Evolutionary conservation across 1,140 invertebrate genomes (phyloP), one percentile per base, ranked within the genome.

Genomic region (Drosophila yakuba): DNA sequence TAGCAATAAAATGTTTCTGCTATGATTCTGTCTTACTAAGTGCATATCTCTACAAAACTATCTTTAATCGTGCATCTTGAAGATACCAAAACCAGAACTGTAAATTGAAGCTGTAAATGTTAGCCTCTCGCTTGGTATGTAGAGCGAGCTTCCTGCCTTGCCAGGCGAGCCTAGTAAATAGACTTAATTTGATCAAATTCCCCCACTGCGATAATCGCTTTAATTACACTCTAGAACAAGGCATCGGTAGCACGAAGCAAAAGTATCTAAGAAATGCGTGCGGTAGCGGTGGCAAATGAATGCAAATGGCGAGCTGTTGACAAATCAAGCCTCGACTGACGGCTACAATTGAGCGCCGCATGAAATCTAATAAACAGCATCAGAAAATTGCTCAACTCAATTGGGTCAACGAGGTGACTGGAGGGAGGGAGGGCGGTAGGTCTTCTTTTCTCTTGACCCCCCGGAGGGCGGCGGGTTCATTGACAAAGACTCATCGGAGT

Each of bases 141-240:
- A 59, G 83, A 35, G 11, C 83, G 62, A 55, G 32, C 66, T 88
- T 86, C 83, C 83, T 88, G 83, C 52, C 50, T 35, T 38, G 51
- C 25, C 11, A 28, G 35, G 51, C 25, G 7, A 45, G 38, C 20
- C 45, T 23, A 41, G 45, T 67, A 77, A 80, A 83, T 80, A 67
- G 64, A 79, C 75, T 62, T 83, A 79, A 83, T 86, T 60, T 64
- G 67, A 73, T 80, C 64, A 67, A 76, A 73, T 88, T 69, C 63
- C 75, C 55, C 47, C 66, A 28, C 41, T 25, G 17, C 66, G 80
- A 77, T 80, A 80, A 76, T 63, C 76, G 51, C 67, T 88, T 88
- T 86, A 86, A 86, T 86, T 86, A 73, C 56, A 52, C 69, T 52
- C 66, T 79, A 78, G 76, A 88, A 88, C 79, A 89, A 86, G 55